Percentiles rank a stretch among this genome's conserved stretches.
Evolutionary conservation across 2,797 vertebrate species (phyloP).

Genomic region (Lepilemur septentrionalis): DNA sequence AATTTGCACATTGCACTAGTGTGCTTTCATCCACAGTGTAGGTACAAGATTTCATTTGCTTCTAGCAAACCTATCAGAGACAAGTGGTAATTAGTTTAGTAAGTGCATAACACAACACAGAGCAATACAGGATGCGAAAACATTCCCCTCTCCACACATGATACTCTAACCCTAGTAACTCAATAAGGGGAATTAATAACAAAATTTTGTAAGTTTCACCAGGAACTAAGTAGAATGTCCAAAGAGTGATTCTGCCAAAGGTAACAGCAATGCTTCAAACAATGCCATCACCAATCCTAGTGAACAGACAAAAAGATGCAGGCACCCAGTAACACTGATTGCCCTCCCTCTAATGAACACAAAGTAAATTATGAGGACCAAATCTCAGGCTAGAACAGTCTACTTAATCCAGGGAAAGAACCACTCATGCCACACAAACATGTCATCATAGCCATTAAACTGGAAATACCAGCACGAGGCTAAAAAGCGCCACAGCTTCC

Average conservation of each 20-base stretch:
- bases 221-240: not conserved
- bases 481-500: not conserved
- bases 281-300: not conserved
- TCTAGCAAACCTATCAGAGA: slow-evolving; percentile 15
- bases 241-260: slow-evolving; percentile 23
- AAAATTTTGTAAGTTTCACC: slow-evolving; percentile 6
- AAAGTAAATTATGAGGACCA: not conserved
- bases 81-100: slow-evolving; percentile 22
- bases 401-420: not conserved
- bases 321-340: not conserved
- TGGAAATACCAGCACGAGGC: not conserved
- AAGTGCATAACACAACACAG: not conserved
- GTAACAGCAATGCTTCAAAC: not conserved
- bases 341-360: not conserved
- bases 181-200: not conserved
- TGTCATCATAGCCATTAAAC: not conserved
- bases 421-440: not conserved
- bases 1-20: not conserved
- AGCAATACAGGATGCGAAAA: not conserved
- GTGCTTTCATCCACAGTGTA: not conserved
- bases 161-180: not conserved
- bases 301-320: not conserved
- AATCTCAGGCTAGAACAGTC: not conserved
- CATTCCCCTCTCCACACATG: not conserved
- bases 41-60: slow-evolving; percentile 22